Percentiles rank a stretch among this genome's conserved stretches.
These are phyloP conservation scores for Pygoscelis antarcticus DNA, from an alignment of 2,113 vertebrate species.

Conservation along the genomic window DNA sequence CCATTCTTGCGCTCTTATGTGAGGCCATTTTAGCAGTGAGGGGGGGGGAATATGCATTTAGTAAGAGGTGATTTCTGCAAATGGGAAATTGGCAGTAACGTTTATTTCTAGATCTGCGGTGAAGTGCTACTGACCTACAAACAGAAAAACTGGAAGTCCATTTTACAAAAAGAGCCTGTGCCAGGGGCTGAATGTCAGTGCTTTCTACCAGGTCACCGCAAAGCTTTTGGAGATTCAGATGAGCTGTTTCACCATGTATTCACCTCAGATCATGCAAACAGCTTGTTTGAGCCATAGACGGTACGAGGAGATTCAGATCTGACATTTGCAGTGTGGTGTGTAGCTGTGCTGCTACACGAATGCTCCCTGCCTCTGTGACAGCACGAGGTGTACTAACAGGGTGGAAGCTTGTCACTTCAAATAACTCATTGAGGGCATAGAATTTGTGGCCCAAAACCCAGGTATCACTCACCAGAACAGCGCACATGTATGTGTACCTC, in stretches of 20 bases:
- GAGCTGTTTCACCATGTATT: constrained; percentile 28
- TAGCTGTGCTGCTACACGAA: not conserved
- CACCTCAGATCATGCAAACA: constrained; percentile 29
- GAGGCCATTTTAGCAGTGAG: not conserved
- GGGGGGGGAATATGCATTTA: not conserved
- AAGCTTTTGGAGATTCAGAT: constrained; percentile 5
- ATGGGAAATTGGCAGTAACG: not conserved
- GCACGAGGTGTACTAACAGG: not conserved
- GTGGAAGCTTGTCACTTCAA: not conserved
- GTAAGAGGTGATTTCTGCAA: not conserved
- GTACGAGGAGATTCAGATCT: not conserved
- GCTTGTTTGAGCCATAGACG: not conserved
- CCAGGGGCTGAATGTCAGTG: constrained; percentile 24
- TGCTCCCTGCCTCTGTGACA: not conserved
- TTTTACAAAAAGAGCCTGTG: not conserved
- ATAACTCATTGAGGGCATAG: not conserved
- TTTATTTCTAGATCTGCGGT: not conserved
- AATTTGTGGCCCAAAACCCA: not conserved
- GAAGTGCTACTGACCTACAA: constrained; percentile 61
- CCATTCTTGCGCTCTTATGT: not conserved
- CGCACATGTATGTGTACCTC: not conserved
- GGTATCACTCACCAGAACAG: not conserved
- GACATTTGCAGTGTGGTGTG: not conserved
- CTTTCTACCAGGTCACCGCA: not conserved
- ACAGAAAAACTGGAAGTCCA: not conserved